phyloP scores from a whole-genome alignment of 2,113 vertebrate species.

The Oryzias javanicus region DNA sequence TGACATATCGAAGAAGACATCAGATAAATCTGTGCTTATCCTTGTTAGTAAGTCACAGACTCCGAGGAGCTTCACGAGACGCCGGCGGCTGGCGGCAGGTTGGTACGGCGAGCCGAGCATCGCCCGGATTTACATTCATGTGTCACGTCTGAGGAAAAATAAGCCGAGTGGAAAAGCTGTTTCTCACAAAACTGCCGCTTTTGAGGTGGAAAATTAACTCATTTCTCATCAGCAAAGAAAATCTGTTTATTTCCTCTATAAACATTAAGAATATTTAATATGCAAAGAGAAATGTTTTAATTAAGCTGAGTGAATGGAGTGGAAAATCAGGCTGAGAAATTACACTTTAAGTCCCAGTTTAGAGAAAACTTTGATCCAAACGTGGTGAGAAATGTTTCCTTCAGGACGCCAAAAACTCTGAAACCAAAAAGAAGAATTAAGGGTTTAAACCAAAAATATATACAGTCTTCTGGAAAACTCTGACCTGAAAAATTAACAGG shows the following conservation, averaged over 20 bases:
- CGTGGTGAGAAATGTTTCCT: neutral
- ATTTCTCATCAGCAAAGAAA: conserved; percentile 9
- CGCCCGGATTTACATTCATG: too few species aligned
- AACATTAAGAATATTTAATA: conserved; percentile 19
- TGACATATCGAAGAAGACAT: conserved; percentile 80
- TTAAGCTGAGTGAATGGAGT: conserved; percentile 8
- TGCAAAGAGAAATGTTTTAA: conserved; percentile 3
- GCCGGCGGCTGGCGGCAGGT: neutral
- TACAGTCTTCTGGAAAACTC: too few species aligned
- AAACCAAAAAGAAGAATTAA: neutral
- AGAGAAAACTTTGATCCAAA: too few species aligned
- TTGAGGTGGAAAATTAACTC: conserved; percentile 26
- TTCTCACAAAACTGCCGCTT: conserved; percentile 6
- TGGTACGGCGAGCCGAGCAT: conserved; percentile 11
- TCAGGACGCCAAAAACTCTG: neutral
- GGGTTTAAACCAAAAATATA: too few species aligned
- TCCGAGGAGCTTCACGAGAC: conserved; percentile 26
- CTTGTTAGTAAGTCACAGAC: conserved; percentile 71
- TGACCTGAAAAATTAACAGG: too few species aligned
- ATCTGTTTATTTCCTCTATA: neutral
- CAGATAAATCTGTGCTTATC: conserved; percentile 87
- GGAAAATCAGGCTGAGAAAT: conserved; percentile 14
- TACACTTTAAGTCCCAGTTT: too few species aligned
- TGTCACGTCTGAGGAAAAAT: neutral
- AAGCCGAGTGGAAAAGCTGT: neutral